Conservation (phyloP, 2,888 invertebrate genomes). For the Pinctada fucata region DNA sequence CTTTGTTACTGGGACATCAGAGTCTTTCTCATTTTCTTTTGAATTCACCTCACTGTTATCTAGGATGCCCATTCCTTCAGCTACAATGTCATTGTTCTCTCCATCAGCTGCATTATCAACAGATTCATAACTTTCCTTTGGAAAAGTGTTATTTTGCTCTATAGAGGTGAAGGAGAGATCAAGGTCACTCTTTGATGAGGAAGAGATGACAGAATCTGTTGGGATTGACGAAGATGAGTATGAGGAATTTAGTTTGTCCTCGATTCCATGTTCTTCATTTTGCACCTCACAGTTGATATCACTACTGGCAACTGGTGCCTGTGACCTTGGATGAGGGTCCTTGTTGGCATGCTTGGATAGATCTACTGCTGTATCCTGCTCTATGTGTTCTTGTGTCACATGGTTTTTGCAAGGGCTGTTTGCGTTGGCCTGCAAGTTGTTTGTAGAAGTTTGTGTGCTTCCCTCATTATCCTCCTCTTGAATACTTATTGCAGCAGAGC, state of each 20-base stretch:
- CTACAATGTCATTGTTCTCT: constrained; percentile 23
- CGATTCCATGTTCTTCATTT: not conserved
- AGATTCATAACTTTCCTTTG: not conserved
- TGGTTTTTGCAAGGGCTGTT: not conserved
- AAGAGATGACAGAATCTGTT: constrained; percentile 26
- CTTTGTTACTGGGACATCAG: constrained; percentile 10
- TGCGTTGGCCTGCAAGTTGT: not conserved
- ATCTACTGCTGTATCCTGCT: not conserved
- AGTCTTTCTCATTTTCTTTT: constrained; percentile 3
- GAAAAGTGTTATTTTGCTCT: not conserved
- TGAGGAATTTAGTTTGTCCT: constrained; percentile 19
- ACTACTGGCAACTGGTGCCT: not conserved
- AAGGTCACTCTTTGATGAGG: constrained; percentile 23
- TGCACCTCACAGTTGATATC: not conserved
- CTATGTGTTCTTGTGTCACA: constrained; percentile 10
- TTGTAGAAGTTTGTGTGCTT: not conserved
- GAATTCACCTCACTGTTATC: not conserved
- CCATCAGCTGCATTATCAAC: constrained; percentile 1
- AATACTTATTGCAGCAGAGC: constrained; percentile 23
- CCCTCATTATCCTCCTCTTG: constrained; percentile 14
- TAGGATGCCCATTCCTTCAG: not conserved
- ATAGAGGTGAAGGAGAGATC: constrained; percentile 11
- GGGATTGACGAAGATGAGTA: constrained; percentile 27
- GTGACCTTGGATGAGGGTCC: not conserved
- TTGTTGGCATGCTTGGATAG: not conserved